Conservation (phyloP, 2,113 vertebrate species). For the Mesocricetus auratus region DNA sequence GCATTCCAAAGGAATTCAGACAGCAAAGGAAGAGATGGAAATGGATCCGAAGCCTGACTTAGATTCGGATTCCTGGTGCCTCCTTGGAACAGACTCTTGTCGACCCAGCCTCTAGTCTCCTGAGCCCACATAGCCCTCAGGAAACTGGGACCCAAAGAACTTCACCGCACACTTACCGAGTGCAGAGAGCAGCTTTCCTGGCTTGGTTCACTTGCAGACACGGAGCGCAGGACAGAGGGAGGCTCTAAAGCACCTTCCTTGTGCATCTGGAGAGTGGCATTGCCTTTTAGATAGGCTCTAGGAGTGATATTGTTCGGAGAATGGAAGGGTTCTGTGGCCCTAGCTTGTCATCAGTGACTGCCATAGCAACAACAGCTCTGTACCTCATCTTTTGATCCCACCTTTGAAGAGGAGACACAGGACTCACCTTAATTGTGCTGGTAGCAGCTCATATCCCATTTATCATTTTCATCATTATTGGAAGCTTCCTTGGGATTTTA, state of each 20-base stretch:
- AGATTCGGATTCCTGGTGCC: slow-evolving; percentile 91
- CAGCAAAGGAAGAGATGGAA: slow-evolving; percentile 88
- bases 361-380: slow-evolving; percentile 84
- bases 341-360: slow-evolving; percentile 82
- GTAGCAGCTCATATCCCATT: slow-evolving; percentile 81
- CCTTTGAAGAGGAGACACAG: slow-evolving; percentile 81
- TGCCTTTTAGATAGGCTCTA: slow-evolving; percentile 86
- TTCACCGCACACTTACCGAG: slow-evolving; percentile 89
- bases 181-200: slow-evolving; percentile 88
- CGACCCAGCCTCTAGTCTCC: slow-evolving; percentile 89
- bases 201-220: slow-evolving; percentile 87
- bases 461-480: slow-evolving; percentile 82
- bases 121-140: slow-evolving; percentile 78
- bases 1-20: slow-evolving; percentile 89
- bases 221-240: slow-evolving; percentile 83
- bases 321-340: slow-evolving; percentile 79
- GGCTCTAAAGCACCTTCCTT: slow-evolving; percentile 85
- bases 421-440: slow-evolving; percentile 76
- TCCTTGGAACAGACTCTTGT: slow-evolving; percentile 90
- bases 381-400: slow-evolving; percentile 80
- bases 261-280: slow-evolving; percentile 78
- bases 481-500: slow-evolving; percentile 83
- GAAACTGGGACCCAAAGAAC: slow-evolving; percentile 86
- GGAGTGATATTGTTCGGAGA: slow-evolving; percentile 82
- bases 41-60: slow-evolving; percentile 88